These are phyloP conservation scores for Stichodactyla helianthus DNA, from an alignment of 64 coral and sea anemone species.

Conservation along the genomic window DNA sequence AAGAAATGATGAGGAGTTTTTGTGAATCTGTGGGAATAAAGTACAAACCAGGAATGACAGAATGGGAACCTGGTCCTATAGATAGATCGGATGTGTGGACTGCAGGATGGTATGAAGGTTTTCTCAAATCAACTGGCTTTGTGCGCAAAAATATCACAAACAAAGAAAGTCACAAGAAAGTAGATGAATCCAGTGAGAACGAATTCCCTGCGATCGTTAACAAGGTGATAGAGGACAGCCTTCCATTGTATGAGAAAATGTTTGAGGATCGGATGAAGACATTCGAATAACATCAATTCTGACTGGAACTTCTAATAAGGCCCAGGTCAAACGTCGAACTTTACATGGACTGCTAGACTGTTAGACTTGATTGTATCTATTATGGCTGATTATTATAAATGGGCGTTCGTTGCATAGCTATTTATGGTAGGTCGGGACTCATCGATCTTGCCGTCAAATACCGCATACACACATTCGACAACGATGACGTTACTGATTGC, in stretches of 20 bases:
- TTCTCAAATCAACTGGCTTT: conserved; percentile 44
- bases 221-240: conserved; percentile 1
- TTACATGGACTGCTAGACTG: too few relatives aligned
- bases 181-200: too few relatives aligned
- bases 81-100: conserved; percentile 37
- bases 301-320: too few relatives aligned
- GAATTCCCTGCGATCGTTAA: not conserved
- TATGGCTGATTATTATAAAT: too few relatives aligned
- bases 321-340: too few relatives aligned
- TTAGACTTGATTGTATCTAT: too few relatives aligned
- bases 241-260: conserved; percentile 24
- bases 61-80: conserved; percentile 43
- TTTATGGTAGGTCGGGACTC: too few relatives aligned
- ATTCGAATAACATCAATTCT: not conserved
- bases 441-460: too few relatives aligned
- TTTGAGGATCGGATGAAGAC: not conserved
- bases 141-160: not conserved
- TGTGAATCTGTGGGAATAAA: conserved; percentile 54
- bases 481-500: too few relatives aligned
- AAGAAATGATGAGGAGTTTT: conserved; percentile 57
- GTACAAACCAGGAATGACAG: conserved; percentile 43
- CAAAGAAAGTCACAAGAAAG: not conserved
- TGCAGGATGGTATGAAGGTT: conserved; percentile 44
- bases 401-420: too few relatives aligned
- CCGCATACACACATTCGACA: too few relatives aligned